Conservation (phyloP, 2,888 invertebrate genomes). For the Ptychoptera albimana region DNA sequence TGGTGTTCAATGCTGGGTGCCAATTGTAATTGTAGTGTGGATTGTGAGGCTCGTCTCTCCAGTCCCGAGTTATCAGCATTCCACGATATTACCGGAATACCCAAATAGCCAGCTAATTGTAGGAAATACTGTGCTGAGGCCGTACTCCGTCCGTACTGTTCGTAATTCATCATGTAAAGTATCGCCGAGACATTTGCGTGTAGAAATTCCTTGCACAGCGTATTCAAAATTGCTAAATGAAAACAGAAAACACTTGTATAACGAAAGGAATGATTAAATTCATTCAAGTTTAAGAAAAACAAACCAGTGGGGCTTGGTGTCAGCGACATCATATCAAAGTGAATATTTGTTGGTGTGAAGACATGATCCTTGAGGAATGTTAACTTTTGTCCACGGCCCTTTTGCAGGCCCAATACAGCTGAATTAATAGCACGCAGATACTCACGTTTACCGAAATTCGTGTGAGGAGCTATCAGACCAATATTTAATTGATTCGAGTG, state of each 20-base stretch:
- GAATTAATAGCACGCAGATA: constrained; percentile 48
- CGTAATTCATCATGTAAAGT: constrained; percentile 88
- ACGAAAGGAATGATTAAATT: constrained; percentile 5
- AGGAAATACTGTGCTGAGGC: constrained; percentile 89
- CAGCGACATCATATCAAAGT: constrained; percentile 48
- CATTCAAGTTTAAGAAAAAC: constrained; percentile 15
- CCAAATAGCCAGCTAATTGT: constrained; percentile 83
- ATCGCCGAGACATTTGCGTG: constrained; percentile 82
- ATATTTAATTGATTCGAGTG: constrained; percentile 23
- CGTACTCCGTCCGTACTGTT: constrained; percentile 82
- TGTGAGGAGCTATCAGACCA: constrained; percentile 30
- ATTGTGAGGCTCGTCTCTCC: constrained; percentile 62
- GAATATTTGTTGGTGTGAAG: constrained; percentile 45
- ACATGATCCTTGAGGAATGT: constrained; percentile 46
- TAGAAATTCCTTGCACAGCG: constrained; percentile 77
- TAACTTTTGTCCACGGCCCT: constrained; percentile 38
- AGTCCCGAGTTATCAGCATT: constrained; percentile 94
- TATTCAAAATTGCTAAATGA: constrained; percentile 66
- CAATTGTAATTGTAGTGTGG: constrained; percentile 78
- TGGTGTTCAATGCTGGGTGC: constrained; percentile 95
- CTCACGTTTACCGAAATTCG: constrained; percentile 39
- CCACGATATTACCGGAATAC: constrained; percentile 94
- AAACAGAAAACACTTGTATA: constrained; percentile 8
- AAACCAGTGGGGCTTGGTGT: constrained; percentile 63
- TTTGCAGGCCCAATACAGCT: constrained; percentile 41